Evolutionary conservation across 2,797 vertebrate genomes (phyloP).

Genomic region (Trachurus trachurus): DNA sequence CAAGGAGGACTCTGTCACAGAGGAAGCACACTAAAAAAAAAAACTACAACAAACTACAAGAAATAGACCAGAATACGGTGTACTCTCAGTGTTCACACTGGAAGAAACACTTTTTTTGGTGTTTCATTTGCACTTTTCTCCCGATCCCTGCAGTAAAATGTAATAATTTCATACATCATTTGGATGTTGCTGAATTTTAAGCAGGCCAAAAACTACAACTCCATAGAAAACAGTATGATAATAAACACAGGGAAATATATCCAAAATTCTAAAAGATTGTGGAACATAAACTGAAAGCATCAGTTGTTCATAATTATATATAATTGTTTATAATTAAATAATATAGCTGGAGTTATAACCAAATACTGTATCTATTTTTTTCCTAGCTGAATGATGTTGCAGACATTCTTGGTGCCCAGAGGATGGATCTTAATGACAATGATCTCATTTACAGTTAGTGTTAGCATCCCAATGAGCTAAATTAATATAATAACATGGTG

Average conservation of each 20-base stretch:
- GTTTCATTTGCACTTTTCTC: not conserved
- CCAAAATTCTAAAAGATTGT: not conserved
- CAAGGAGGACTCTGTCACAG: not conserved
- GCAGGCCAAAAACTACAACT: not conserved
- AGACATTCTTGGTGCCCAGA: too few relatives aligned
- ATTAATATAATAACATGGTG: not conserved
- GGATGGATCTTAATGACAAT: not conserved
- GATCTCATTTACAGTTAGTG: too few relatives aligned
- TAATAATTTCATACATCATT: not conserved
- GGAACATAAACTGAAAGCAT: not conserved
- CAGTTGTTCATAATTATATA: not conserved
- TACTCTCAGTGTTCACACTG: slow-evolving; percentile 2
- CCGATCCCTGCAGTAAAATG: not conserved
- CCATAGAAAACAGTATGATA: not conserved
- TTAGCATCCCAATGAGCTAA: not conserved
- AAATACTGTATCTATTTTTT: too few relatives aligned
- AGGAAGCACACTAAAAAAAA: not conserved
- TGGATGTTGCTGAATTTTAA: not conserved
- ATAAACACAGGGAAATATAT: not conserved
- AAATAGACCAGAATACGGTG: slow-evolving; percentile 11
- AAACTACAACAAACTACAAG: not conserved
- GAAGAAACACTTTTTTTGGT: not conserved
- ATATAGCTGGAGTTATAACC: too few relatives aligned
- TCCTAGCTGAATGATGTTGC: too few relatives aligned
- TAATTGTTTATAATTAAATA: not conserved